phyloP scores from a whole-genome alignment of 2,797 vertebrate species.

The Chaetophractus vellerosus region DNA sequence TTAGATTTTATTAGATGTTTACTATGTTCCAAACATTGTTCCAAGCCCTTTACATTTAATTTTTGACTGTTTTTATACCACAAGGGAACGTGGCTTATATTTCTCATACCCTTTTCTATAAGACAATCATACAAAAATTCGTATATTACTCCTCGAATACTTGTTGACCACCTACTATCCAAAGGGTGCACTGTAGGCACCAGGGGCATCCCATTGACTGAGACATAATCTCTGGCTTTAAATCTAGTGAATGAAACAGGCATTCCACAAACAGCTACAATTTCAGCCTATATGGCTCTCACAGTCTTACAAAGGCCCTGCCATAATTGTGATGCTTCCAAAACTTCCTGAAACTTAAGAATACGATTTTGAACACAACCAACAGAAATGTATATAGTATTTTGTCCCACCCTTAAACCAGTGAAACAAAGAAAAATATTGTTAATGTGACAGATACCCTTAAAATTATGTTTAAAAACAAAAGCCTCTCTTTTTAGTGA shows the following conservation, averaged over 20 bases:
- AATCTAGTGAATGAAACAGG: not conserved
- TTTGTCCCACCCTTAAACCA: not conserved
- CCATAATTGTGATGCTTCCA: not conserved
- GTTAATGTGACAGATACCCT: slow-evolving; percentile 1
- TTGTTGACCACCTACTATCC: not conserved
- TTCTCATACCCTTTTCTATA: not conserved
- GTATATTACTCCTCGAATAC: not conserved
- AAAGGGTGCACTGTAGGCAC: not conserved
- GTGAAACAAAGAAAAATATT: slow-evolving; percentile 7
- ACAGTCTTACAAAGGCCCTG: not conserved
- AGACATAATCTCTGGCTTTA: not conserved
- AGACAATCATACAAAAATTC: not conserved
- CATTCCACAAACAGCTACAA: not conserved
- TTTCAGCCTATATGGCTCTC: not conserved
- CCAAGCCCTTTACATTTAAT: not conserved
- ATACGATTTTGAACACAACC: slow-evolving; percentile 15
- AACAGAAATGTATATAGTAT: not conserved
- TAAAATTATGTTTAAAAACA: slow-evolving; percentile 47
- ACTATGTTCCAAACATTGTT: not conserved
- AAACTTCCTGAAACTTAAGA: not conserved
- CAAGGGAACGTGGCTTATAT: not conserved
- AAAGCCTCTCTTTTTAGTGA: slow-evolving; percentile 2
- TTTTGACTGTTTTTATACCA: not conserved
- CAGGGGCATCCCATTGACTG: not conserved
- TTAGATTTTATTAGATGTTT: not conserved